Evolutionary conservation across 1,140 invertebrate species (phyloP).

Genomic region (Heterodera carotae): DNA sequence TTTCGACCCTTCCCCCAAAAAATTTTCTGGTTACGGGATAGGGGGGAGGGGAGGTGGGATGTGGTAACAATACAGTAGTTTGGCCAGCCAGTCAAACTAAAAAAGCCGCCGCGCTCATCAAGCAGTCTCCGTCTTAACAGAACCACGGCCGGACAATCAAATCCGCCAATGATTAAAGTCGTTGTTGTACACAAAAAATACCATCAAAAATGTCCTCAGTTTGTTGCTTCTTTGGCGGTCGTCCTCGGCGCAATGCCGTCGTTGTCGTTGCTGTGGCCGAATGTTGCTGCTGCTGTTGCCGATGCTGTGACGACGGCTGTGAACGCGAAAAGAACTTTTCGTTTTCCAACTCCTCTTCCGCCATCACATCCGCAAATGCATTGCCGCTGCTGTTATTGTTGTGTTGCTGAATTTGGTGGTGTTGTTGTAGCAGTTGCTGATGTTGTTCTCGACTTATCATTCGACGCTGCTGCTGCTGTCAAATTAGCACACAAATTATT

Average conservation of each 20-base stretch:
- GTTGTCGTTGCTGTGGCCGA: constrained; percentile 6
- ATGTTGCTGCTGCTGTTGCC: not conserved
- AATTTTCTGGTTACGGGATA: no score
- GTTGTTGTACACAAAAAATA: not conserved
- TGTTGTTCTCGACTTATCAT: not conserved
- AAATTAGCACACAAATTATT: no score
- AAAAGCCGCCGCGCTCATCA: no score
- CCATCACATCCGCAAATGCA: constrained; percentile 12
- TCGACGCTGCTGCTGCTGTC: not conserved
- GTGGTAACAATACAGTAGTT: no score
- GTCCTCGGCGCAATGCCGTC: not conserved
- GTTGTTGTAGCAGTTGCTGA: not conserved
- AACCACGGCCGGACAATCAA: no score
- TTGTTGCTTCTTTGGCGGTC: not conserved
- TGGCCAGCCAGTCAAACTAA: no score
- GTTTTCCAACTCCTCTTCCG: constrained; percentile 40
- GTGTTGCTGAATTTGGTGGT: not conserved
- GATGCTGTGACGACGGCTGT: constrained; percentile 13
- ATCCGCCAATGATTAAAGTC: no score
- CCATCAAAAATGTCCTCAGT: not conserved
- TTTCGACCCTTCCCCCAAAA: no score
- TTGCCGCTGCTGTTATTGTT: no score
- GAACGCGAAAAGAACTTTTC: constrained; percentile 38
- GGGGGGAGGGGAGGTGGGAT: no score
- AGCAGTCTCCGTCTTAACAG: no score